Evolutionary conservation across 2,888 invertebrate species (phyloP), one percentile per base, ranked within the genome.

Genomic region (Aspidiotus rigidus): DNA sequence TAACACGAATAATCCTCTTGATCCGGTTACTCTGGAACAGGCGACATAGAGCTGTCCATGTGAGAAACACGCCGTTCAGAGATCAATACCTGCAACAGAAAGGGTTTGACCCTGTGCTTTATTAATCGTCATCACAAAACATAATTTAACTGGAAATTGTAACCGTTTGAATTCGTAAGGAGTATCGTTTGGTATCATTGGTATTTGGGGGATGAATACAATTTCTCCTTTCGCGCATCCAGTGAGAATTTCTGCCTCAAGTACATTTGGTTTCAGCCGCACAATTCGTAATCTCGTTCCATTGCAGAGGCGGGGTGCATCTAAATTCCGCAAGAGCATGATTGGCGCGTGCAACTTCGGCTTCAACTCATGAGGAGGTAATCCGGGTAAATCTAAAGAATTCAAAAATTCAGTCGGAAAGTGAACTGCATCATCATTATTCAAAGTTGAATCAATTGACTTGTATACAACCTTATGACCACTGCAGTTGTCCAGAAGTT

Each of bases 101-200:
- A 77, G 72, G 64, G 76, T 74, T 74, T 77, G 77, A 15, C 77
- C 76, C 75, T 77, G 77, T 64, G 77, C 74, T 71, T 77, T 77
- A 74, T 77, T 77, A 61, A 77, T 77, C n/a, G 75, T 72, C 74
- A 76, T 76, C 42, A 75, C 75, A 73, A 75, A 76, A 44, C 74
- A 75, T n/a, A 76, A 70, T 66, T 74, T 70, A 62, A 76, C 72
- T 9, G 75, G 75, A 73, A 75, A 76, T 70, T 76, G 75, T 7
- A 74, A 13, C 39, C 74, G 70, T 71, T 74, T 75, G 67, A 76
- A 75, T 64, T 72, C 66, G 62, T 76, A 72, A 63, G 74, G 73
- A 64, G 74, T 63, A 71, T 76, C 74, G 7, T 71, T 75, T 64
- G 74, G 75, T 69, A 77, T 76, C 73, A 76, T 75, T 63, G 76